Conservation (phyloP, 2,113 vertebrate species). For the Myrmecophaga tridactyla region DNA sequence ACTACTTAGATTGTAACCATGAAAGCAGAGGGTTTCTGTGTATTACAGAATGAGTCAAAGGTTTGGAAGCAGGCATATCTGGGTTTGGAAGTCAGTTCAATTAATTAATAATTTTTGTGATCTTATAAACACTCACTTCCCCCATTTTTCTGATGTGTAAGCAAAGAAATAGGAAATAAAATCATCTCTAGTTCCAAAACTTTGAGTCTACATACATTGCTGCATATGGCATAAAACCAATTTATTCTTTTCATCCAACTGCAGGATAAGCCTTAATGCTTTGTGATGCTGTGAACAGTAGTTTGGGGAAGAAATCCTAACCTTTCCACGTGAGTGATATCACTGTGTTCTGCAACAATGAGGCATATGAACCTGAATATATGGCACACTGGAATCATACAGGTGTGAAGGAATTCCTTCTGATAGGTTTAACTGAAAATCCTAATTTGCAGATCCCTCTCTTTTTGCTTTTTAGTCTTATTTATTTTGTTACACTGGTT, state of each 20-base stretch:
- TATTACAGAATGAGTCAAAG: background rate
- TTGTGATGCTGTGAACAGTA: too few relatives aligned
- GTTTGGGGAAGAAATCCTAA: too few relatives aligned
- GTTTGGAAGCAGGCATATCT: background rate
- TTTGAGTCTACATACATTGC: background rate
- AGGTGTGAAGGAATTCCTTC: slow-evolving; percentile 54
- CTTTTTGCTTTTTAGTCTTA: slow-evolving; percentile 50
- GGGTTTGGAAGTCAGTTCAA: background rate
- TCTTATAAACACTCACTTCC: background rate
- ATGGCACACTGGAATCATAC: slow-evolving; percentile 50
- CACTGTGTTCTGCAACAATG: background rate
- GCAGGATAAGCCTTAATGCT: too few relatives aligned
- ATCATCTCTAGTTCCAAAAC: background rate
- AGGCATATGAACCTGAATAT: background rate
- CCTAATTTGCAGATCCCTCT: slow-evolving; percentile 46
- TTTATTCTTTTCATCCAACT: background rate
- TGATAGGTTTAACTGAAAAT: slow-evolving; percentile 58
- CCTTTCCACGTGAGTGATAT: too few relatives aligned
- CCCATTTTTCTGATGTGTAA: background rate
- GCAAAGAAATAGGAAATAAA: background rate
- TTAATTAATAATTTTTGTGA: background rate
- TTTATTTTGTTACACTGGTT: slow-evolving; percentile 56
- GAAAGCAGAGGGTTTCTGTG: rapidly evolving
- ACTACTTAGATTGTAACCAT: rapidly evolving
- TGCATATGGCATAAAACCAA: rapidly evolving